Conservation (phyloP, 1,140 invertebrate species). For the Papilio helenus region DNA sequence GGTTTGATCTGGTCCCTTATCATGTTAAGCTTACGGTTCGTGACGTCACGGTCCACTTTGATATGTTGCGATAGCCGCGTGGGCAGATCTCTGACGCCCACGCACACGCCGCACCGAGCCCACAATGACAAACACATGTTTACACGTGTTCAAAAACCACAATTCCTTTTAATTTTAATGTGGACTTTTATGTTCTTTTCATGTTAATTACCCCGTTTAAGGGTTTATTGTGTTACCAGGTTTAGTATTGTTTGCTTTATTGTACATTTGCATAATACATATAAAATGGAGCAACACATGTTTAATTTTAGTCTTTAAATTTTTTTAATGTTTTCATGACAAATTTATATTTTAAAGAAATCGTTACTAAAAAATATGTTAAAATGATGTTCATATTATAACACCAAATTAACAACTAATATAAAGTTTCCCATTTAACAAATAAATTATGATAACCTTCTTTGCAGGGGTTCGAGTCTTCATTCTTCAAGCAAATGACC, state of each 20-base stretch:
- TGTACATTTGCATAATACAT: background rate
- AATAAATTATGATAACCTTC: background rate
- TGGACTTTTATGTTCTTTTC: background rate
- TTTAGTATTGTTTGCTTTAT: background rate
- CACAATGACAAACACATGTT: too few relatives aligned
- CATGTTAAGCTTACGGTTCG: background rate
- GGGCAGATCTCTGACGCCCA: conserved; percentile 4
- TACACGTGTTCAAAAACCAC: conserved; percentile 1
- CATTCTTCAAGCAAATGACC: conserved; percentile 35
- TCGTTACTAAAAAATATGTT: background rate
- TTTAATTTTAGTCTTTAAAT: background rate
- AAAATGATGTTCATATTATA: background rate
- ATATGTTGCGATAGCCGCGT: background rate
- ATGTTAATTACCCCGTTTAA: background rate
- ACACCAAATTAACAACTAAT: background rate
- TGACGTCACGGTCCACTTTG: conserved; percentile 17
- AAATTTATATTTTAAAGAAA: background rate
- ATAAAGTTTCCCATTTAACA: conserved; percentile 1
- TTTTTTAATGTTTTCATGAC: background rate
- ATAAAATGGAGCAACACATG: too few relatives aligned
- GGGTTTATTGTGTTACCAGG: too few relatives aligned
- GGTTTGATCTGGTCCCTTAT: conserved; percentile 19
- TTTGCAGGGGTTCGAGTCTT: background rate
- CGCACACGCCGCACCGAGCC: background rate
- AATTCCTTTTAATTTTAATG: conserved; percentile 10